Evolutionary conservation across 2,113 vertebrate species (phyloP).

Genomic region (Cynopterus brachyotis): DNA sequence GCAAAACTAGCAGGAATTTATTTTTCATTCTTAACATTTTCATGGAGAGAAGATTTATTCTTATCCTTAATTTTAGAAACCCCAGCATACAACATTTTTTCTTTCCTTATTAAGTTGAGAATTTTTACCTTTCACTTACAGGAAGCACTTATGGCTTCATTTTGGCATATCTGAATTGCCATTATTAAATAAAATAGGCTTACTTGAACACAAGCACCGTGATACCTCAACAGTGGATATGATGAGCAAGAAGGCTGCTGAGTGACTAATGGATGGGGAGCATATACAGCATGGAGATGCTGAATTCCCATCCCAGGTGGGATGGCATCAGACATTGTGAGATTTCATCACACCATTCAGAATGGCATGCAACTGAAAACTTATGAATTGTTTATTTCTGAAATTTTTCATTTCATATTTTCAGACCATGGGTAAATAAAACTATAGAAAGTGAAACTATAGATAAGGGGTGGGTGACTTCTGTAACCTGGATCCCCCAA

Average conservation of each 20-base stretch:
- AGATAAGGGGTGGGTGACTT: neutral
- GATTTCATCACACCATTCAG: neutral
- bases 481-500: conserved; percentile 5
- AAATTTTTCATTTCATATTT: neutral
- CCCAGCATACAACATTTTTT: neutral
- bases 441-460: neutral
- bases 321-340: neutral
- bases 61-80: neutral
- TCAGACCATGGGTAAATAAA: neutral
- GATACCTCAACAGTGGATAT: neutral
- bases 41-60: neutral
- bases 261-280: neutral
- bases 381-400: neutral
- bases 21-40: neutral
- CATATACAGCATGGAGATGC: no score
- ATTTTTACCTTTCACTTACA: neutral
- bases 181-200: neutral
- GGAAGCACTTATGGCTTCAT: neutral
- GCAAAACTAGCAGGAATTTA: neutral
- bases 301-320: neutral
- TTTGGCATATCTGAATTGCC: neutral
- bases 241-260: no score
- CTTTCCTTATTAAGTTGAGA: neutral
- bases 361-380: neutral
- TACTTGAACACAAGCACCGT: neutral